Evolutionary conservation across 2,888 invertebrate species (phyloP).

Genomic region (Brachypalpus laphriformis): DNA sequence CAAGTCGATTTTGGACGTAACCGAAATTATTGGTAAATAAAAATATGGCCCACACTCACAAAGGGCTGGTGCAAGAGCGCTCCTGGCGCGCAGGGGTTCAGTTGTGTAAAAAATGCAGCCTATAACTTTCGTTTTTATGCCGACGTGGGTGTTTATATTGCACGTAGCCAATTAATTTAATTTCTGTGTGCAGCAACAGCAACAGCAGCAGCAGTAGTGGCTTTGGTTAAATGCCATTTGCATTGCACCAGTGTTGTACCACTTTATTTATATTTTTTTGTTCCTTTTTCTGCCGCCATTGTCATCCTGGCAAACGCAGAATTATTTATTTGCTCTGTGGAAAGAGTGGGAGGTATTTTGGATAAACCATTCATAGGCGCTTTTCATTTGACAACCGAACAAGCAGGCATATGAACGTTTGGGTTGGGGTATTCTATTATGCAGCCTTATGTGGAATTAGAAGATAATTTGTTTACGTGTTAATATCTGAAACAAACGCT

Average conservation of each 20-base stretch:
- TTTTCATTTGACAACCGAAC: slow-evolving; percentile 13
- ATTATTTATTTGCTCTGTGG: slow-evolving; percentile 62
- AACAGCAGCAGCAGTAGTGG: slow-evolving; percentile 57
- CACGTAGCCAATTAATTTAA: slow-evolving; percentile 75
- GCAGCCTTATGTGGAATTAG: slow-evolving; percentile 54
- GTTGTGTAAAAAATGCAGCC: slow-evolving; percentile 48
- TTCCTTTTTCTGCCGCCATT: slow-evolving; percentile 24
- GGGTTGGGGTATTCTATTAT: slow-evolving; percentile 40
- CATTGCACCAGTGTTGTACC: slow-evolving; percentile 59
- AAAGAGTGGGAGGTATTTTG: slow-evolving; percentile 5
- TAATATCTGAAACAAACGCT: slow-evolving; percentile 48
- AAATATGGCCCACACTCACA: slow-evolving; percentile 56
- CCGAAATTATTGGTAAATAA: slow-evolving; percentile 73
- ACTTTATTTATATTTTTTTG: slow-evolving; percentile 5
- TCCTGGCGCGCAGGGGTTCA: slow-evolving; percentile 20
- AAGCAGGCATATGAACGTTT: background rate
- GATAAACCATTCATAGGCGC: slow-evolving; percentile 45
- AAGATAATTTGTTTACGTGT: slow-evolving; percentile 53
- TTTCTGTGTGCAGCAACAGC: slow-evolving; percentile 68
- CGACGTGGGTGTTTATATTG: slow-evolving; percentile 74
- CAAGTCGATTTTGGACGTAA: slow-evolving; percentile 53
- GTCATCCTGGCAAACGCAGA: slow-evolving; percentile 52
- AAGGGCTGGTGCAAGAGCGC: slow-evolving; percentile 23
- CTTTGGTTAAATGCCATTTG: slow-evolving; percentile 75
- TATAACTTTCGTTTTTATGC: slow-evolving; percentile 73